These are phyloP conservation scores for Neoaliturus tenellus DNA, from an alignment of 2,888 invertebrate species.

Conservation along the genomic window DNA sequence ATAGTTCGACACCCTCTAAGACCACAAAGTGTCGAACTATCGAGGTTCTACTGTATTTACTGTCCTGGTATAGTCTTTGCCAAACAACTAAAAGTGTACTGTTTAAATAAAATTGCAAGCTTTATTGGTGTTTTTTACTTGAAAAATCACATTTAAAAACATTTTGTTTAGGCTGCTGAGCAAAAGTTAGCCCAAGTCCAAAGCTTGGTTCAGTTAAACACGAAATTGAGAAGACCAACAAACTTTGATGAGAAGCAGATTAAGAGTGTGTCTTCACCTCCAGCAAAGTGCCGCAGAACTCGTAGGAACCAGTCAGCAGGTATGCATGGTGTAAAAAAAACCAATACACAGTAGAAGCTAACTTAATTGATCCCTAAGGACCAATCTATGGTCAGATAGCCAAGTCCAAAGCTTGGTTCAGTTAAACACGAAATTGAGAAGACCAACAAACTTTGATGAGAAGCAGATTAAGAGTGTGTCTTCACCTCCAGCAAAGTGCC, in stretches of 20 bases:
- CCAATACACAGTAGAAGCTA: too few relatives aligned
- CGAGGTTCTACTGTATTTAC: too few relatives aligned
- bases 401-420: conserved; percentile 9
- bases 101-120: not conserved
- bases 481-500: conserved; percentile 6
- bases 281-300: conserved; percentile 16
- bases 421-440: conserved; percentile 26
- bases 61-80: too few relatives aligned
- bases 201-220: not conserved
- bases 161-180: conserved; percentile 15
- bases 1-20: too few relatives aligned
- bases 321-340: not conserved
- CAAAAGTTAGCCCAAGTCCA: conserved; percentile 24
- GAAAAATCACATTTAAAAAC: too few relatives aligned
- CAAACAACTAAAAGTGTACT: not conserved
- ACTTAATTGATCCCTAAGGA: too few relatives aligned
- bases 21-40: too few relatives aligned
- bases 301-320: conserved; percentile 29
- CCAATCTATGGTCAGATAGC: too few relatives aligned
- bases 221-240: conserved; percentile 42
- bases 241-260: conserved; percentile 24
- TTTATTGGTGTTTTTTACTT: too few relatives aligned
- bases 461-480: not conserved
- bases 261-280: not conserved
- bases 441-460: conserved; percentile 38